Conservation (phyloP, 1,140 invertebrate genomes). For the Eumeta japonica region DNA sequence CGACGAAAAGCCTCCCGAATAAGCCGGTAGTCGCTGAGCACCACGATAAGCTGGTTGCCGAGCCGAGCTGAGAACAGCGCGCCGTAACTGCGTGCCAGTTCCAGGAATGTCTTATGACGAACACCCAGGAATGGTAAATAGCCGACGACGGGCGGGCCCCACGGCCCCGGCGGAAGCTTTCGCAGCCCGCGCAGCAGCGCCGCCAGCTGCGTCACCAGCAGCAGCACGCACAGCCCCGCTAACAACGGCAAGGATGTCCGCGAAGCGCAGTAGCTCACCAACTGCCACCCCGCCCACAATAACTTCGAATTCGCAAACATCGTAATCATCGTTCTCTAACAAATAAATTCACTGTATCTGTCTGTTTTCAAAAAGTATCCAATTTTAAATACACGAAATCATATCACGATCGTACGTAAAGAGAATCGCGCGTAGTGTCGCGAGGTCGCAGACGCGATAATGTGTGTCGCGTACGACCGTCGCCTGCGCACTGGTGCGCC, state of each 20-base stretch:
- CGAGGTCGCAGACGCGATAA: conserved; percentile 26
- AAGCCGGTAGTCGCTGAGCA: conserved; percentile 79
- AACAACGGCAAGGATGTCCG: conserved; percentile 52
- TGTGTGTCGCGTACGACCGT: conserved; percentile 42
- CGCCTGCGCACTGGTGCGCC: conserved; percentile 46
- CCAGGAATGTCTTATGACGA: conserved; percentile 74
- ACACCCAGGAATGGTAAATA: conserved; percentile 78
- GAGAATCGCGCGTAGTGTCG: conserved; percentile 5
- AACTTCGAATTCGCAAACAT: conserved; percentile 42
- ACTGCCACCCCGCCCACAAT: conserved; percentile 40
- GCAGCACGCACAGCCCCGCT: conserved; percentile 41
- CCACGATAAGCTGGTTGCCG: conserved; percentile 78
- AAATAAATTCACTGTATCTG: conserved; percentile 24
- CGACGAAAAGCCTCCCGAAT: conserved; percentile 81
- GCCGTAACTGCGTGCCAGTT: conserved; percentile 75
- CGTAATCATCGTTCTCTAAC: too few relatives aligned
- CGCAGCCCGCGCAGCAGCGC: conserved; percentile 59
- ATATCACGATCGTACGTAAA: conserved; percentile 37
- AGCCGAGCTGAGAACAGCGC: conserved; percentile 77
- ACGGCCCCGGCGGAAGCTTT: conserved; percentile 79
- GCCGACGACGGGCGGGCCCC: conserved; percentile 79
- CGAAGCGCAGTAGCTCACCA: conserved; percentile 36
- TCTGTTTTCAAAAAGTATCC: conserved; percentile 17
- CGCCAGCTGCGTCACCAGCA: conserved; percentile 57
- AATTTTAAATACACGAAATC: conserved; percentile 23